Conservation (phyloP, 1,140 invertebrate genomes). For the Drosophila navojoa region DNA sequence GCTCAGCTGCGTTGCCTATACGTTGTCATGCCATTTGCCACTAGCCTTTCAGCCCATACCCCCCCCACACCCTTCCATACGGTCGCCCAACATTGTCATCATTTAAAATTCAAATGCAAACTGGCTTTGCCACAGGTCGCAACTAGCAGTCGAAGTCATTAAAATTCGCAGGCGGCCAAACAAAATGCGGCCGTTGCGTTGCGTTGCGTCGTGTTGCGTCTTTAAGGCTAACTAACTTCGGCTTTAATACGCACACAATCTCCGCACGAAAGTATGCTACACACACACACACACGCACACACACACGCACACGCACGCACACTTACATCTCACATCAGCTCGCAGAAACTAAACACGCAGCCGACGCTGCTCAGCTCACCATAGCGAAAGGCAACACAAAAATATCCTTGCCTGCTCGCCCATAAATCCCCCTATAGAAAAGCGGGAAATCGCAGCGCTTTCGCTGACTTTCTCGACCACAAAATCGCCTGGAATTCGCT, state of each 20-base stretch:
- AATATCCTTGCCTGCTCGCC: constrained; percentile 19
- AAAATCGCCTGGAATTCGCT: not conserved
- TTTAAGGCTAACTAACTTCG: constrained; percentile 58
- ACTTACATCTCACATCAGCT: constrained; percentile 28
- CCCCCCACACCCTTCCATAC: no score
- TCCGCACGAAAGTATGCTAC: constrained; percentile 75
- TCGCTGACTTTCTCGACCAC: not conserved
- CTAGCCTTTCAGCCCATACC: not conserved
- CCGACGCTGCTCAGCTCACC: constrained; percentile 48
- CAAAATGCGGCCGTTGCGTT: constrained; percentile 46
- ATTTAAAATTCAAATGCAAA: constrained; percentile 81
- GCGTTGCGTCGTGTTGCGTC: constrained; percentile 47
- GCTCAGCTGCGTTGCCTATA: constrained; percentile 24
- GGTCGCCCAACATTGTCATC: constrained; percentile 40
- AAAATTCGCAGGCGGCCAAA: constrained; percentile 72
- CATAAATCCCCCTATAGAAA: constrained; percentile 11
- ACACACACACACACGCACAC: constrained; percentile 36
- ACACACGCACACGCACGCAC: constrained; percentile 56
- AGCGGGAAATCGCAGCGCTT: constrained; percentile 26
- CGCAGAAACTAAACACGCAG: constrained; percentile 35
- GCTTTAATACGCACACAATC: constrained; percentile 64
- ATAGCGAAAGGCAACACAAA: constrained; percentile 3
- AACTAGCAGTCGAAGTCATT: constrained; percentile 56
- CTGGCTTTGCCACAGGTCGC: constrained; percentile 48
- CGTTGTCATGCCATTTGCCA: constrained; percentile 11